These are phyloP conservation scores for Dipodomys ordii DNA, from an alignment of 2,113 vertebrate species.

Conservation along the genomic window DNA sequence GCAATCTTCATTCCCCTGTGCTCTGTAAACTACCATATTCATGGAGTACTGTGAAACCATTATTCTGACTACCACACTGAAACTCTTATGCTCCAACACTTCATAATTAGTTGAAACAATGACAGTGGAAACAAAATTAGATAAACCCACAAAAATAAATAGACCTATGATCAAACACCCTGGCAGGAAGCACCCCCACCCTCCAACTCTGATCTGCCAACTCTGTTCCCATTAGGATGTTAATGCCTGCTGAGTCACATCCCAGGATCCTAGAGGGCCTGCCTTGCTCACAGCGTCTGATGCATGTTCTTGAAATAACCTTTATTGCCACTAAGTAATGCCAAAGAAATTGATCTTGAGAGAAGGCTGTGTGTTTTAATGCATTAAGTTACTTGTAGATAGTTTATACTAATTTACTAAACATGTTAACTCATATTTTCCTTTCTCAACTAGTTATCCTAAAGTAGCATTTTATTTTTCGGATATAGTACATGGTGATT, in stretches of 20 bases:
- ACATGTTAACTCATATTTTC: neutral
- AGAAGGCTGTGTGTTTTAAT: neutral
- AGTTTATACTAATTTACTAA: neutral
- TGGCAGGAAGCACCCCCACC: neutral
- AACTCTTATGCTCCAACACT: neutral
- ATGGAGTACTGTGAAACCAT: neutral
- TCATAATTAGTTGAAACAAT: neutral
- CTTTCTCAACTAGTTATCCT: constrained; percentile 12
- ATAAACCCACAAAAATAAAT: neutral
- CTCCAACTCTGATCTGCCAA: no score
- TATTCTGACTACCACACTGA: neutral
- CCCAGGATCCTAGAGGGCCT: neutral
- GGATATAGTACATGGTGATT: neutral
- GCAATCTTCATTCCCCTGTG: neutral
- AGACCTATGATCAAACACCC: neutral
- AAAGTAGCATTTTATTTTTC: neutral
- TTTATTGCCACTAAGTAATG: neutral
- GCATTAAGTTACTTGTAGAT: neutral
- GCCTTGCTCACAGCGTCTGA: neutral
- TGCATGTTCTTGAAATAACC: neutral
- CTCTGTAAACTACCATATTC: neutral
- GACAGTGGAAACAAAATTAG: neutral
- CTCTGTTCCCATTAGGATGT: neutral
- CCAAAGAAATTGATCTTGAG: neutral
- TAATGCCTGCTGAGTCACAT: neutral